phyloP scores from a whole-genome alignment of 2,888 invertebrate genomes.

The Tipula lateralis region DNA sequence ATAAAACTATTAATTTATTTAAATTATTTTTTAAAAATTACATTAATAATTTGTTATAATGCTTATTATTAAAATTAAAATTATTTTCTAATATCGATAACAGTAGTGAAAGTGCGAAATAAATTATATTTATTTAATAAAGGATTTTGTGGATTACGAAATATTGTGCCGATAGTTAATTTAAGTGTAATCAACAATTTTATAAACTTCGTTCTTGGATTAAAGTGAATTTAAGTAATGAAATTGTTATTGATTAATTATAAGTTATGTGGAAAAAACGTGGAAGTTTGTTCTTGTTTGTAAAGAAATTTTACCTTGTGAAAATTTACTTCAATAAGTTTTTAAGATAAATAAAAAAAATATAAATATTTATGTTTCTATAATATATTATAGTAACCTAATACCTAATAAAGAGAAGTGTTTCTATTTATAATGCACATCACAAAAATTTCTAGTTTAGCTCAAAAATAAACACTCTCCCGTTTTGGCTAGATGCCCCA shows the following conservation, averaged over 20 bases:
- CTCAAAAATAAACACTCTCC: slow-evolving; percentile 26
- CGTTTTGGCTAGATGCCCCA: slow-evolving; percentile 31
- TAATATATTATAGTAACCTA: slow-evolving; percentile 24
- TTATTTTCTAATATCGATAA: neutral
- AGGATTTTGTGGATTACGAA: neutral
- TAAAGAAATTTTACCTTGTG: neutral
- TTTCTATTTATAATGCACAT: neutral
- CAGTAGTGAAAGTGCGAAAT: slow-evolving; percentile 30
- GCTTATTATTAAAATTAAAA: neutral
- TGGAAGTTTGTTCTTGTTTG: neutral
- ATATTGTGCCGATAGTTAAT: neutral
- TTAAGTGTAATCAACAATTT: neutral
- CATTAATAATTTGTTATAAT: neutral
- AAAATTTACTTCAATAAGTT: neutral
- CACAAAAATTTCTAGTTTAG: neutral
- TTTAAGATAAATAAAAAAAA: neutral
- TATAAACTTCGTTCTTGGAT: neutral
- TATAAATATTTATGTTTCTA: too few relatives aligned
- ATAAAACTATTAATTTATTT: slow-evolving; percentile 31
- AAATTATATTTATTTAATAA: slow-evolving; percentile 25
- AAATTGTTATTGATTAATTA: neutral
- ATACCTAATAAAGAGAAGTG: neutral
- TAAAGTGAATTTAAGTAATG: neutral
- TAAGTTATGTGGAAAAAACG: neutral
- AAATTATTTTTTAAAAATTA: neutral